Evolutionary conservation across 2,113 vertebrate genomes (phyloP).

Genomic region (Columbina picui): DNA sequence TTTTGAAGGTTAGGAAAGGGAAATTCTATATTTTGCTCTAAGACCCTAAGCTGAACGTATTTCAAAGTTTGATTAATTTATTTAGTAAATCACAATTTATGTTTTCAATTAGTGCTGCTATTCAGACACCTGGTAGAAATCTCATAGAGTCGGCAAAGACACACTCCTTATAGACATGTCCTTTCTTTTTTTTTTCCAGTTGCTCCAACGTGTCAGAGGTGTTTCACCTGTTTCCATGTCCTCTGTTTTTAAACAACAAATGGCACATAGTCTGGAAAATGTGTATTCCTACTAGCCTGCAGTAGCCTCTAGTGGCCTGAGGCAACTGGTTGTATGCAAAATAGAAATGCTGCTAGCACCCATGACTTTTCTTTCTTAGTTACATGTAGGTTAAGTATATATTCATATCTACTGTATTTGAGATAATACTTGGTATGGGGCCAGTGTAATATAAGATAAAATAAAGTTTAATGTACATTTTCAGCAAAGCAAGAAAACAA

Average conservation of each 20-base stretch:
- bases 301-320: slow-evolving; percentile 71
- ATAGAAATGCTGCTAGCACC: not conserved
- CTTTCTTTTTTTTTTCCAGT: not conserved
- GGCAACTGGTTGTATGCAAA: slow-evolving; percentile 15
- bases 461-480: not conserved
- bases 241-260: not conserved
- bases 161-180: not conserved
- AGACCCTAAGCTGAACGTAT: not conserved
- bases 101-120: not conserved
- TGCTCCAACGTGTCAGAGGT: not conserved
- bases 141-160: not conserved
- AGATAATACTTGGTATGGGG: not conserved
- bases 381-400: not conserved
- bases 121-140: not conserved
- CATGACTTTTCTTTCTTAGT: not conserved
- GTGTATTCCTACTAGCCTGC: slow-evolving; percentile 46
- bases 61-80: not conserved
- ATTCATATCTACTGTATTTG: not conserved
- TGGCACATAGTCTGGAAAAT: slow-evolving; percentile 24
- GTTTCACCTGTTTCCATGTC: not conserved
- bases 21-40: not conserved
- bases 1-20: not conserved
- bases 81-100: not conserved
- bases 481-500: not conserved
- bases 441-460: not conserved